phyloP scores from a whole-genome alignment of 2,888 invertebrate species.

The Andricus quercusramuli region DNA sequence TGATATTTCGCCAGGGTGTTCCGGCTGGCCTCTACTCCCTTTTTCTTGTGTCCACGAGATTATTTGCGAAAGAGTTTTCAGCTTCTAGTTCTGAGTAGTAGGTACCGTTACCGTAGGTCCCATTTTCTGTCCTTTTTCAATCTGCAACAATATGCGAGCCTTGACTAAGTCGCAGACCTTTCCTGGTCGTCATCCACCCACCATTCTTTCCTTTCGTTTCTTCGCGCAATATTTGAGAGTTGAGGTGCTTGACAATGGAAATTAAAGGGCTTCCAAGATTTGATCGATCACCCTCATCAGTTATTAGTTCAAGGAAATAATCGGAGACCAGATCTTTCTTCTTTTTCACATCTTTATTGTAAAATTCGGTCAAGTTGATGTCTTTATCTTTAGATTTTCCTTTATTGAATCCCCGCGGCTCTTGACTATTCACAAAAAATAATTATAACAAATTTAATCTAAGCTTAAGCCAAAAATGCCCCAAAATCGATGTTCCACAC shows the following conservation, averaged over 20 bases:
- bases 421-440: no score
- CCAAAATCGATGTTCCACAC: no score
- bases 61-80: conserved; percentile 75
- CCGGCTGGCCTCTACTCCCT: conserved; percentile 52
- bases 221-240: conserved; percentile 51
- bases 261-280: conserved; percentile 35
- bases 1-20: conserved; percentile 66
- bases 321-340: conserved; percentile 7
- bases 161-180: conserved; percentile 55
- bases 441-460: no score
- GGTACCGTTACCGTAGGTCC: conserved; percentile 43
- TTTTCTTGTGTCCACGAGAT: conserved; percentile 62
- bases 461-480: no score
- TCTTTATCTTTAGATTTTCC: conserved; percentile 59
- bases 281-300: conserved; percentile 38
- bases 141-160: conserved; percentile 56
- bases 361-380: conserved; percentile 52
- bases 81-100: conserved; percentile 64
- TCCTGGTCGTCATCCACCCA: conserved; percentile 29
- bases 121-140: conserved; percentile 58
- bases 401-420: no score
- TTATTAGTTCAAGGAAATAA: conserved; percentile 27
- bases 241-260: conserved; percentile 51
- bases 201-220: conserved; percentile 14
- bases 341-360: conserved; percentile 58